phyloP scores from a whole-genome alignment of 2,797 vertebrate genomes.

The Peromyscus attwateri region DNA sequence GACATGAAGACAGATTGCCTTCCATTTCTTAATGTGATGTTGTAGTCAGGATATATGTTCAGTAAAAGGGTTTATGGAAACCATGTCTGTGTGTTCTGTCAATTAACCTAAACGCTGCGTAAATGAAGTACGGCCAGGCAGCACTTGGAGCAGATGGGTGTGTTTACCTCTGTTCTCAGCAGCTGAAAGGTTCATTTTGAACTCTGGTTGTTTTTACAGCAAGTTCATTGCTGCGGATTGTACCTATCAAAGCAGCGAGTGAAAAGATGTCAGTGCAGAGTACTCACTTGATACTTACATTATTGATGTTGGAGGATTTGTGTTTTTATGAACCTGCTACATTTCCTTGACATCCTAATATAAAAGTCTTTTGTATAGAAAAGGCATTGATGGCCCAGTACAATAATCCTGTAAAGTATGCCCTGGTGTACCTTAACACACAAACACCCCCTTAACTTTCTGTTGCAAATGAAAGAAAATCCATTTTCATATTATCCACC shows the following conservation, averaged over 20 bases:
- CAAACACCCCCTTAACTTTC: slow-evolving; percentile 56
- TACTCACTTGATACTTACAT: not conserved
- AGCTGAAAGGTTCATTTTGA: slow-evolving; percentile 65
- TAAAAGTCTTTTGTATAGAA: slow-evolving; percentile 60
- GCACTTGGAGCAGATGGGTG: slow-evolving; percentile 39
- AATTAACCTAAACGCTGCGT: slow-evolving; percentile 82
- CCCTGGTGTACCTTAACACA: slow-evolving; percentile 44
- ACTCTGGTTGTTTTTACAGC: slow-evolving; percentile 41
- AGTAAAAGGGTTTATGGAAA: slow-evolving; percentile 92
- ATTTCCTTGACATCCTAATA: slow-evolving; percentile 69
- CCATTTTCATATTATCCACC: slow-evolving; percentile 22
- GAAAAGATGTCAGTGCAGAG: slow-evolving; percentile 44
- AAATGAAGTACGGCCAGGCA: slow-evolving; percentile 69
- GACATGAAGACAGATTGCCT: slow-evolving; percentile 93
- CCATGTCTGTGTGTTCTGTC: slow-evolving; percentile 87
- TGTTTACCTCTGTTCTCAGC: slow-evolving; percentile 62
- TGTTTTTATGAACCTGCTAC: slow-evolving; percentile 60
- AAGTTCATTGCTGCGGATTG: slow-evolving; percentile 65
- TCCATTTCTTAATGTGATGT: slow-evolving; percentile 92
- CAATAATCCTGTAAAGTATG: slow-evolving; percentile 45
- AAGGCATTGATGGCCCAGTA: slow-evolving; percentile 38
- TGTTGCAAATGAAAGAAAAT: slow-evolving; percentile 48
- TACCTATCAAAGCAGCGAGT: slow-evolving; percentile 17
- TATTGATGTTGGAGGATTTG: slow-evolving; percentile 49
- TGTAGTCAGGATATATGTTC: slow-evolving; percentile 91